Base-by-base conservation (phyloP, 2,113 vertebrate species). In the Aspidoscelis tigris region DNA sequence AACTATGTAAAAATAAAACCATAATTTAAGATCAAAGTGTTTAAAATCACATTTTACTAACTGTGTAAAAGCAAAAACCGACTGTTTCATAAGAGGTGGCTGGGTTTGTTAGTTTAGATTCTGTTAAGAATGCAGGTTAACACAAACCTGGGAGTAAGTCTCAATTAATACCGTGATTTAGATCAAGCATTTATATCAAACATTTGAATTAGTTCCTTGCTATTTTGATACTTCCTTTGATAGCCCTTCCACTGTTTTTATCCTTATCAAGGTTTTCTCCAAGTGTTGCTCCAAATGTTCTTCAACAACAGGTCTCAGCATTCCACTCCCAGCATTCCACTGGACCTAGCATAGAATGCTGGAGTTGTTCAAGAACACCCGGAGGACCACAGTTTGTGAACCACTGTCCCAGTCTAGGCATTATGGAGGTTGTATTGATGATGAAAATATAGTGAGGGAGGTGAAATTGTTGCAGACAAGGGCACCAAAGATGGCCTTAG, bases 341-440 rank as follows among this genome's bases (percentile, higher is more conserved):
- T 66, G 58, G 58, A 12, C 7, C 58, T 61, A 12, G 3, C 18
- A 20, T 3, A 61, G 18, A 61, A 16, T 61, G 47, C 47, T 50
- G 58, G 58, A 61, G 58, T 61, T 61, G 58, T 61, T 61, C 58
- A 61, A 61, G 55, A 65, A 22, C 21, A 65, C 21, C 18, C 18
- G 64, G 14, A 18, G 64, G 18, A 18, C 64, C 16, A 20, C 64
- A 2, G 5, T 5, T 26, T 66, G 65, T 8, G 21, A 24, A 66
- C 22, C 44, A 43, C 21, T 75, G 68, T 4, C 39, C 33, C 20
- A 68, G 9, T 8, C 61, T 2, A 66, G 9, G 44, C 9, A 39
- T 65, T 22, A 11, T 20, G 4, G 7, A 1, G 1, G 22, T 75
- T 1, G 0, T 3, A n/a, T 3, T 50, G 4, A 21, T 20, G 0